Base-by-base conservation (phyloP, 2,888 invertebrate species). In the Slavum lentiscoides region DNA sequence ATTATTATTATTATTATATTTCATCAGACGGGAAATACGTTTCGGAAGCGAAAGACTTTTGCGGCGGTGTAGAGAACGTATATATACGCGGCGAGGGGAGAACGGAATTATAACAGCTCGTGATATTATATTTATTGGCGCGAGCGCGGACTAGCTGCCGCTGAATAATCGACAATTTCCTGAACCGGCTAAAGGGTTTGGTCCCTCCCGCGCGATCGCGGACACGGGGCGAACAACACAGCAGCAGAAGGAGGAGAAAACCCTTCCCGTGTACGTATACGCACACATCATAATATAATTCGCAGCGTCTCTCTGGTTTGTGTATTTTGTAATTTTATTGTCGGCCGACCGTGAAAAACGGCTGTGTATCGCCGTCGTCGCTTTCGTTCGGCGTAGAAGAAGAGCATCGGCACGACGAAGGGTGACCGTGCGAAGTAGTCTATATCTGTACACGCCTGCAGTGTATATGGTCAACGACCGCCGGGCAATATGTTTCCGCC, bases 101-200 rank as follows among this genome's bases (percentile, higher is more conserved):
- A 62, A 39, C 17, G 30, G 23, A 21, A 39, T 43, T 30, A 72
- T 30, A 72, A 80, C 72, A 62, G 70, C 69, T 62, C 8, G 77
- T 77, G 77, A 70, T 77, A n/a, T n/a, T n/a, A 69, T 77, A 77
- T 77, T 70, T 77, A 77, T 77, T 39, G 77, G 80, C 68, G 58
- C 11, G n/a, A n/a, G 4, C 8, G 43, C 43, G 64, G 70, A 58
- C 62, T 64, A 1, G 30, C 4, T 30, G 30, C 72, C 1, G 80
- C 64, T 80, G 80, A 80, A 80, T 80, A 80, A 80, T 80, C 80
- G 80, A 80, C 80, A 30, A 80, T 80, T 80, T 80, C 80, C 80
- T 80, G 80, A 55, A 69, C 55, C 58, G 23, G 70, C 55, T 72
- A 72, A 80, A 80, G 72, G 80, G 80, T 72, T 75, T 69, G 43